A percentile compares a stretch with the other conserved stretches of the same genome.
Conservation (phyloP, 2,888 invertebrate species). For the Tachina lurida region DNA sequence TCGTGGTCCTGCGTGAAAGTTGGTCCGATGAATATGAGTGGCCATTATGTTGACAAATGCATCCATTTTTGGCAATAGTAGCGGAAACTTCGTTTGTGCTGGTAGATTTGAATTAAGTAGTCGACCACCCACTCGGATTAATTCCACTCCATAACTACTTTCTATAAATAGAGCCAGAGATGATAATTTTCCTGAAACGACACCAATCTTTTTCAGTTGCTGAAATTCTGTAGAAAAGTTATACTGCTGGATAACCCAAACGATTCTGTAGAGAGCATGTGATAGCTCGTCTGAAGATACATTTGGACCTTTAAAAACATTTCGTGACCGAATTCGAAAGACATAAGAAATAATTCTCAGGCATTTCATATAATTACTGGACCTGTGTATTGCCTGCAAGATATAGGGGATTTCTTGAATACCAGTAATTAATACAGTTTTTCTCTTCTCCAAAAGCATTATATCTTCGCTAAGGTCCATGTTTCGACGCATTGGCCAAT, state of each 20-base stretch:
- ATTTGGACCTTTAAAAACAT: background rate
- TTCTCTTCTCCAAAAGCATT: too few species aligned
- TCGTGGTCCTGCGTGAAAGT: constrained; percentile 44
- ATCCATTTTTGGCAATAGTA: constrained; percentile 40
- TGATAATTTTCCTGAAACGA: background rate
- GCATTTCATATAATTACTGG: constrained; percentile 14
- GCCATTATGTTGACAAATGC: constrained; percentile 34
- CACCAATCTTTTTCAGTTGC: background rate
- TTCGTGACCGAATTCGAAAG: background rate
- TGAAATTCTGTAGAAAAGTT: background rate
- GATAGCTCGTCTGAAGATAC: background rate
- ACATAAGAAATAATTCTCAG: constrained; percentile 3
- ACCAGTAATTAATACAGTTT: too few species aligned
- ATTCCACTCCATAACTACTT: background rate
- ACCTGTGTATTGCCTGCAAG: background rate
- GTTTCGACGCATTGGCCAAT: too few species aligned
- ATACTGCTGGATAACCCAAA: constrained; percentile 8
- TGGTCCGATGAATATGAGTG: constrained; percentile 28
- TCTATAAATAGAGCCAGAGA: constrained; percentile 50
- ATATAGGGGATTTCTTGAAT: too few species aligned
- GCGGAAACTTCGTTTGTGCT: constrained; percentile 13
- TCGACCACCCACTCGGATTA: constrained; percentile 58
- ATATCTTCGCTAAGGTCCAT: too few species aligned
- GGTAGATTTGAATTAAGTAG: constrained; percentile 26
- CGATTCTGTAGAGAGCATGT: background rate